Evolutionary conservation across 2,113 vertebrate genomes (phyloP), one percentile per base, ranked within the genome.

Genomic region (Trogon surrucura): DNA sequence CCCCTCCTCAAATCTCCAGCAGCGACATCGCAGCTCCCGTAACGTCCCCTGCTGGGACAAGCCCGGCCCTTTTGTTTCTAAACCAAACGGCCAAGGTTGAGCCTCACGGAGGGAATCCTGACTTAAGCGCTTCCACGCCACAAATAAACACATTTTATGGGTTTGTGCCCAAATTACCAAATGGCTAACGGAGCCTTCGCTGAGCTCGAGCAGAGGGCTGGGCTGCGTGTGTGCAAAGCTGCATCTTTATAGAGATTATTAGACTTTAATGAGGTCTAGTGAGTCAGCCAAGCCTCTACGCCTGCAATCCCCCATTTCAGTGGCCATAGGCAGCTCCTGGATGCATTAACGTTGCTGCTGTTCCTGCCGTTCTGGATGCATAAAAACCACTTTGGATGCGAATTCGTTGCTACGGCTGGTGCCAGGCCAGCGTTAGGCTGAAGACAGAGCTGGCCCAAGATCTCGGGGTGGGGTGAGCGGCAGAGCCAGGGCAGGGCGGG

Each of bases 1-100:
- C 27, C 47, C n/a, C 5, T 11, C 41, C 41, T 41, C 41, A 41
- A 4, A 7, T 5, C 53, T 66, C 45, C 66, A 53, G 58, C 30
- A 36, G 26, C 0, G 3, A n/a, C 1, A 0, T 9, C 5, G 2
- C 36, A 16, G 58, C 72, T 83, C 58, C 53, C 0, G 0, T 4
- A 14, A 41, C 29, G 14, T 8, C 21, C 27, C 61, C 22, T 1
- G 7, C 16, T 0, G 2, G 47, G 53, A 27, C 30, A 20, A 66
- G 4, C 38, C 30, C 3, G 27, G 23, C n/a, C 30, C 32, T 47
- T 56, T 29, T 23, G 13, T 11, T 54, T 69, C 81, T 11, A 14
- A 58, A 6, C 11, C 47, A 6, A 65, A 17, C 11, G 0, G 15
- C 29, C 0, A 4, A 34, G 64, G 51, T 11, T 13, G 21, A 61